Evolutionary conservation across 2,888 invertebrate genomes (phyloP).

Genomic region (Carcina quercana): DNA sequence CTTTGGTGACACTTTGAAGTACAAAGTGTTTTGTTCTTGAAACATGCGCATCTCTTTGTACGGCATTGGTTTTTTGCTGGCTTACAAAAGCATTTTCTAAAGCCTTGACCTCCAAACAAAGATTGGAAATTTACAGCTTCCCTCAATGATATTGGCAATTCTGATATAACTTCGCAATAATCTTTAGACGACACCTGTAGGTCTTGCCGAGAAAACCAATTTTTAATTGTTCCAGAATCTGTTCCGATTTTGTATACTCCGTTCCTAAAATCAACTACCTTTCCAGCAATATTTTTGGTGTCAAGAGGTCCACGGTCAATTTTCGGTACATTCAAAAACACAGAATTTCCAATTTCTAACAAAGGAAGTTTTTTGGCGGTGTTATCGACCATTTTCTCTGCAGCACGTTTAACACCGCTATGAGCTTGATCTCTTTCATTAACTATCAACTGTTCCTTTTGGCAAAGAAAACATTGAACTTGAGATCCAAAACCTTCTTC

Average conservation of each 20-base stretch:
- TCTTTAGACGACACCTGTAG: constrained; percentile 3
- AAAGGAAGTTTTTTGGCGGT: constrained; percentile 10
- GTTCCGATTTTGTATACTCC: constrained; percentile 11
- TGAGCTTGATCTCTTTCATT: constrained; percentile 6
- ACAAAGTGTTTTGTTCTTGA: no score
- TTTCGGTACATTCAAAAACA: constrained; percentile 9
- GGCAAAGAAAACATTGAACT: constrained; percentile 8
- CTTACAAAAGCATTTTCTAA: constrained; percentile 6
- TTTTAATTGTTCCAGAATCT: constrained; percentile 7
- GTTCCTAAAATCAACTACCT: constrained; percentile 6
- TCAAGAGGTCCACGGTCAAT: constrained; percentile 6
- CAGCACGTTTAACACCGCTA: constrained; percentile 8
- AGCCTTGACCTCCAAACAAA: constrained; percentile 5
- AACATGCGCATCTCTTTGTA: constrained; percentile 7
- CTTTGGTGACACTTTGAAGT: constrained; percentile 8
- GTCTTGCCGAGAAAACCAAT: constrained; percentile 8
- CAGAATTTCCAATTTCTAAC: constrained; percentile 7
- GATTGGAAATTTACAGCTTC: constrained; percentile 5
- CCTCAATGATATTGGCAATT: constrained; percentile 7
- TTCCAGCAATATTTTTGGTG: constrained; percentile 7
- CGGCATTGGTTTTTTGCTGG: constrained; percentile 6
- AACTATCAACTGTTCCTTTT: constrained; percentile 7
- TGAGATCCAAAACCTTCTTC: constrained; percentile 7
- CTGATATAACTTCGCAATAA: constrained; percentile 3
- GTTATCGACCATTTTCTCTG: constrained; percentile 9